A percentile compares a stretch with the other conserved stretches of the same genome.
Evolutionary conservation across 2,888 invertebrate genomes (phyloP).

Genomic region (Microctonus hyperodae): DNA sequence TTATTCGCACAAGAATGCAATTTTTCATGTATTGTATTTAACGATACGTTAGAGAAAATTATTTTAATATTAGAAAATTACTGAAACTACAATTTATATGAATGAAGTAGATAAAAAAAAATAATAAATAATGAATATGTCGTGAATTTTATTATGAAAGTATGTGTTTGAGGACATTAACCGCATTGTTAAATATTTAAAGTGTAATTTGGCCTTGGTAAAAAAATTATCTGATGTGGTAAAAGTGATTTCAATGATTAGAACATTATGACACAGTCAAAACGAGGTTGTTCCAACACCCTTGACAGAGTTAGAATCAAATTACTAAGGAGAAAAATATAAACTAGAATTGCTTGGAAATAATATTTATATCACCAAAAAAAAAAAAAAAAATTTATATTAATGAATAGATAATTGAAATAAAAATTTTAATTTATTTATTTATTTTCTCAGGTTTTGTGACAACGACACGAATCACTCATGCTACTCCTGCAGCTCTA

Average conservation of each 20-base stretch:
- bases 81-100: too few species aligned
- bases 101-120: not conserved
- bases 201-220: not conserved
- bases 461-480: constrained; percentile 72
- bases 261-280: not conserved
- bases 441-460: constrained; percentile 65
- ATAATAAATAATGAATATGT: not conserved
- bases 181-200: not conserved
- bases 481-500: constrained; percentile 71
- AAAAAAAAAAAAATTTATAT: not conserved
- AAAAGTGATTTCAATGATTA: not conserved
- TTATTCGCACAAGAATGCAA: not conserved
- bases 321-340: not conserved
- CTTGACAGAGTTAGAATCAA: not conserved
- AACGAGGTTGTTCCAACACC: not conserved
- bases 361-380: not conserved
- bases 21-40: too few species aligned
- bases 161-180: not conserved
- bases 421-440: not conserved
- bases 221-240: not conserved
- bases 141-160: not conserved
- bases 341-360: not conserved
- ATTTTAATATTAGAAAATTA: too few species aligned
- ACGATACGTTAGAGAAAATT: too few species aligned
- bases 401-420: not conserved